Conservation (phyloP, 2,797 vertebrate species). For the Syndactyla subalaris region DNA sequence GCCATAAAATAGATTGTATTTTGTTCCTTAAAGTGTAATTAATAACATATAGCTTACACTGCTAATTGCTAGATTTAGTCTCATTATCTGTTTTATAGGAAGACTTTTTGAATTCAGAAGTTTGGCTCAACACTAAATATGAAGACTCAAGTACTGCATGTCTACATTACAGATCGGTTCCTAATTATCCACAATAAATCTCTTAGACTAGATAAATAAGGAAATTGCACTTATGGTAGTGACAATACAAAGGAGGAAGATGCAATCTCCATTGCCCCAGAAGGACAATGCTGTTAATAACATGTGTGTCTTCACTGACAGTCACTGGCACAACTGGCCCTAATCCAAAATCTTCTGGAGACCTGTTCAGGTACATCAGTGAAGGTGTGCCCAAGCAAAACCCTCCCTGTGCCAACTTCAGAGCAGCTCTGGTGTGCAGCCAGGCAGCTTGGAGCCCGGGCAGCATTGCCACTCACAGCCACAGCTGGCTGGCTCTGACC, state of each 20-base stretch:
- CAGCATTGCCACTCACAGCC: not conserved
- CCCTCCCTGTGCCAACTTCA: not conserved
- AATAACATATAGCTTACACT: not conserved
- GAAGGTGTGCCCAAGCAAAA: not conserved
- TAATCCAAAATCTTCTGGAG: accelerated
- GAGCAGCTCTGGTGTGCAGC: not conserved
- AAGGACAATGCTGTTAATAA: not conserved
- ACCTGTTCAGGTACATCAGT: not conserved
- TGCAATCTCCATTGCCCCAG: accelerated
- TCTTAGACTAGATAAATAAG: not conserved
- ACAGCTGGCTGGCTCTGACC: not conserved
- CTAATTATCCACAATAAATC: not conserved
- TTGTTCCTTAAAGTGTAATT: not conserved
- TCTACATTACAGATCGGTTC: not conserved
- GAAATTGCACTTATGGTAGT: not conserved
- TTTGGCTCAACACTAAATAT: not conserved
- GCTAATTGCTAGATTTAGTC: not conserved
- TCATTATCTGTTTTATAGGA: not conserved
- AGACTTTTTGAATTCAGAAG: not conserved
- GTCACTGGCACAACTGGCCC: accelerated
- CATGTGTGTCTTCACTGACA: accelerated
- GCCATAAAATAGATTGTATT: not conserved
- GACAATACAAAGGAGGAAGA: not conserved
- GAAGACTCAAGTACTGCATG: accelerated
- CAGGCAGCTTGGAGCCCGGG: not conserved